Evolutionary conservation across 2,888 invertebrate genomes (phyloP).

Genomic region (Ischnura elegans): DNA sequence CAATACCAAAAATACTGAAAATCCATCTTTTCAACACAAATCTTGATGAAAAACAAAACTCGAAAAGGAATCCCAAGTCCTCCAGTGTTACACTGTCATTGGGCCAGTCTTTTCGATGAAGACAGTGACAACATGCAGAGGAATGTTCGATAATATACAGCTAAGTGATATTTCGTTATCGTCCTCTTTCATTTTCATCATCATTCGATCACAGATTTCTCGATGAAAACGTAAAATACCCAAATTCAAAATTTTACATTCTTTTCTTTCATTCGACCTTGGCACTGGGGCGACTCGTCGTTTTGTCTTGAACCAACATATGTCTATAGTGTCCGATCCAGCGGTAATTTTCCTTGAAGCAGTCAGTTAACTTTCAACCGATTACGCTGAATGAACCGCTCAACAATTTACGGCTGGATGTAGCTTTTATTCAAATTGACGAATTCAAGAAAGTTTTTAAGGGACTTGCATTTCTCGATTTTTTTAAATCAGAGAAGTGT

Average conservation of each 20-base stretch:
- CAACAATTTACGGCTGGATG: neutral
- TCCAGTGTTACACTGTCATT: neutral
- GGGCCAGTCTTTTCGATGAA: neutral
- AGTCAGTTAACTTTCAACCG: neutral
- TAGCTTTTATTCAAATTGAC: neutral
- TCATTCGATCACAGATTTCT: neutral
- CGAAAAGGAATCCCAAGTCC: neutral
- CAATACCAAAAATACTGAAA: neutral
- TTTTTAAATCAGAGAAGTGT: too few relatives aligned
- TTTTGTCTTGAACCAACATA: neutral
- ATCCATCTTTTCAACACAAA: neutral
- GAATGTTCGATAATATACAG: neutral
- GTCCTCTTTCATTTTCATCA: neutral
- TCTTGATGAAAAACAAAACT: neutral
- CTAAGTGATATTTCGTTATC: neutral
- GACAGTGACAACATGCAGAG: neutral
- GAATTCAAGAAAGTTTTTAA: neutral
- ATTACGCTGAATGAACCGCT: neutral
- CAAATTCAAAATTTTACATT: neutral
- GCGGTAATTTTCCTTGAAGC: neutral
- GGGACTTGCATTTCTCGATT: too few relatives aligned
- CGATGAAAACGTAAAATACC: neutral
- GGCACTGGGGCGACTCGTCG: neutral
- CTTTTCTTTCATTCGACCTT: neutral
- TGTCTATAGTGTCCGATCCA: neutral